Evolutionary conservation across 2,797 vertebrate species (phyloP).

Genomic region (Scleropages formosus): DNA sequence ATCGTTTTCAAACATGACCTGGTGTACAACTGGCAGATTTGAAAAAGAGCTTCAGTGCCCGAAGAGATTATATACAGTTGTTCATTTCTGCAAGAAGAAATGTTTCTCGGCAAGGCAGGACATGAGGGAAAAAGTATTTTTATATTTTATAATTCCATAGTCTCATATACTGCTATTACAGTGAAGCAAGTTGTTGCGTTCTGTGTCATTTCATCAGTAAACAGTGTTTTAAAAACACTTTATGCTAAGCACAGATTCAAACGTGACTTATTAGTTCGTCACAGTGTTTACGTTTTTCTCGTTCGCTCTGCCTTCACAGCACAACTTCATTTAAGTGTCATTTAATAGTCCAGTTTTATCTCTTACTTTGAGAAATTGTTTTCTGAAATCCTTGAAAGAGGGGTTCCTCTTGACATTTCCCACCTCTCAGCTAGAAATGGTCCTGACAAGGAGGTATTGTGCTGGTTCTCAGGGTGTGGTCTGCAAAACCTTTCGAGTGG

Average conservation of each 20-base stretch:
- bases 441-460: background rate
- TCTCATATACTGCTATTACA: background rate
- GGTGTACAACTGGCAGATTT: background rate
- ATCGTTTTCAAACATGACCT: background rate
- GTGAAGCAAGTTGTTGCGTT: background rate
- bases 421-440: slow-evolving; percentile 2
- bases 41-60: slow-evolving; percentile 10
- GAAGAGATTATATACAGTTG: background rate
- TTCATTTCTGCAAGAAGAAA: background rate
- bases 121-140: background rate
- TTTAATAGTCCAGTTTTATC: background rate
- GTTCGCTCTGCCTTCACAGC: background rate
- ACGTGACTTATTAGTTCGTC: background rate
- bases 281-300: background rate
- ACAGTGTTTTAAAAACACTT: background rate
- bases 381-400: slow-evolving; percentile 4
- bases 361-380: background rate
- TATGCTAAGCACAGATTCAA: background rate
- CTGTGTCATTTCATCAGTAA: background rate
- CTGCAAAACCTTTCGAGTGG: background rate
- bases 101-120: background rate
- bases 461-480: background rate
- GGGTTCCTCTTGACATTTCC: slow-evolving; percentile 12
- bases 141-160: background rate
- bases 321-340: background rate